These are phyloP conservation scores for Pecten maximus DNA, from an alignment of 2,888 invertebrate species.

Conservation along the genomic window DNA sequence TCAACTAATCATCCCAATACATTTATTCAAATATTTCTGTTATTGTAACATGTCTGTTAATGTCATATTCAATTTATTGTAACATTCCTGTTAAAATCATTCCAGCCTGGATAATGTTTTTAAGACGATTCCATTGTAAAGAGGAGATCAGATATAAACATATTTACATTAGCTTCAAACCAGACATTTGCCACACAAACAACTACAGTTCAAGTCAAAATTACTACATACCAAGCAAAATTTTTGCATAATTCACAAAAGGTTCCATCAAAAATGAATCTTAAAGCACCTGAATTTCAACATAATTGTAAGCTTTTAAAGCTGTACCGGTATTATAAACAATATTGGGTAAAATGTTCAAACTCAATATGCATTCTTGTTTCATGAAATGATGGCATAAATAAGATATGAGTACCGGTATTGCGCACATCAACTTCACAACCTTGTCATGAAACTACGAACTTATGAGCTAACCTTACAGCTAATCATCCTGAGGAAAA, in stretches of 20 bases:
- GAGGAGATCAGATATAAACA: too few relatives aligned
- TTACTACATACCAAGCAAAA: neutral
- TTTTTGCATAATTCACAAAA: neutral
- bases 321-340: neutral
- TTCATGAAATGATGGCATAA: neutral
- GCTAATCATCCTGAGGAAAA: neutral
- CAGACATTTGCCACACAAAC: neutral
- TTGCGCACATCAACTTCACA: conserved; percentile 11
- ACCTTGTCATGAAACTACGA: neutral
- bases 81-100: neutral
- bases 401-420: neutral
- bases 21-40: neutral
- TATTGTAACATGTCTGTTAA: neutral
- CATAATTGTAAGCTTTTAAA: conserved; percentile 3
- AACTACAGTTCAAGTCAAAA: neutral
- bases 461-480: neutral
- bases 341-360: neutral
- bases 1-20: neutral
- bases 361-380: neutral
- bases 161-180: neutral
- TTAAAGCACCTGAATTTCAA: conserved; percentile 20
- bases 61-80: neutral
- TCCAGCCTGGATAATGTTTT: neutral
- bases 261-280: neutral
- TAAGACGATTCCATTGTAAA: neutral